phyloP scores from a whole-genome alignment of 2,888 invertebrate species.

The Dermolepida albohirtum region DNA sequence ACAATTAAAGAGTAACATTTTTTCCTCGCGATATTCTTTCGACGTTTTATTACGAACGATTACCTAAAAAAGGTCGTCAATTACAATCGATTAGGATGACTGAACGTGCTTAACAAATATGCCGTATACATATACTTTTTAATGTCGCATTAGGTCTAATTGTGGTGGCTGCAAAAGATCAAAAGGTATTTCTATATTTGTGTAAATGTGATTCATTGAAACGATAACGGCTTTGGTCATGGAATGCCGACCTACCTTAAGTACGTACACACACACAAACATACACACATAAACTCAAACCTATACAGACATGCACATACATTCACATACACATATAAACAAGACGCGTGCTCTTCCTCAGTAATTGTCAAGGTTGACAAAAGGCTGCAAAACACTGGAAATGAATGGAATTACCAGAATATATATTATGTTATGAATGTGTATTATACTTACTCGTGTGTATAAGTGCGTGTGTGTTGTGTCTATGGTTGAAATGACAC shows the following conservation, averaged over 20 bases:
- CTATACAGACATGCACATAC: neutral
- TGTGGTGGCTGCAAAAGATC: slow-evolving; percentile 41
- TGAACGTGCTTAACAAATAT: slow-evolving; percentile 43
- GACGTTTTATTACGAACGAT: slow-evolving; percentile 38
- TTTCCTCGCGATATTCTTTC: slow-evolving; percentile 17
- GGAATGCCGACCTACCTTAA: slow-evolving; percentile 62
- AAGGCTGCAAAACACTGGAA: slow-evolving; percentile 41
- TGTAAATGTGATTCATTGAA: slow-evolving; percentile 61
- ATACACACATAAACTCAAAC: slow-evolving; percentile 17
- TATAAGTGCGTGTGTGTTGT: slow-evolving; percentile 15
- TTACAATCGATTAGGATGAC: slow-evolving; percentile 44
- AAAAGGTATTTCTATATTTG: slow-evolving; percentile 58
- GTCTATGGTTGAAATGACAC: slow-evolving; percentile 34
- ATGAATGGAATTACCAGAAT: slow-evolving; percentile 43
- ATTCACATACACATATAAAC: slow-evolving; percentile 20
- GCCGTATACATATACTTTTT: slow-evolving; percentile 40
- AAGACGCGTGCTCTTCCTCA: slow-evolving; percentile 55
- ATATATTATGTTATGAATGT: slow-evolving; percentile 21
- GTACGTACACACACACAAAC: slow-evolving; percentile 32
- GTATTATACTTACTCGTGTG: slow-evolving; percentile 7
- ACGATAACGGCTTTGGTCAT: slow-evolving; percentile 60
- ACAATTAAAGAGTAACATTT: slow-evolving; percentile 37
- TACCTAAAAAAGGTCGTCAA: slow-evolving; percentile 40
- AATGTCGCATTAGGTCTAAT: slow-evolving; percentile 43
- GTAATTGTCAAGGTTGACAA: slow-evolving; percentile 57